These are phyloP conservation scores for Ecdyonurus torrentis DNA, from an alignment of 2,888 invertebrate genomes.

Conservation along the genomic window DNA sequence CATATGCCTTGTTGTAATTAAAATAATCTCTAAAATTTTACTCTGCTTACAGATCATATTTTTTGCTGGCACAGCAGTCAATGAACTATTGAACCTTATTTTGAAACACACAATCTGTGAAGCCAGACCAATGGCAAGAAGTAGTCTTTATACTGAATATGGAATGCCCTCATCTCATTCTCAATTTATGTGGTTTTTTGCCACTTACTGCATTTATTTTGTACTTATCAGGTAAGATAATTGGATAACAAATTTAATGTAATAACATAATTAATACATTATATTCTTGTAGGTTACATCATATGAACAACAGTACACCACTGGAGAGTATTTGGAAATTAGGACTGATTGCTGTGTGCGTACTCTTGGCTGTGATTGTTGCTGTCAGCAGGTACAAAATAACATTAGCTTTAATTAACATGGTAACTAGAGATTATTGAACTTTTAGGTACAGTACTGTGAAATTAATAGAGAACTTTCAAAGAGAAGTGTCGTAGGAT, in stretches of 20 bases:
- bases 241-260: too few relatives aligned
- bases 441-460: too few relatives aligned
- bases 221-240: constrained; percentile 68
- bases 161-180: constrained; percentile 88
- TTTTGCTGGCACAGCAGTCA: constrained; percentile 57
- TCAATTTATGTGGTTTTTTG: constrained; percentile 85
- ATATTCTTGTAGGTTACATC: constrained; percentile 48
- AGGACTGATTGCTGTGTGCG: constrained; percentile 13
- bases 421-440: too few relatives aligned
- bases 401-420: too few relatives aligned
- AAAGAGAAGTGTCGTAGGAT: too few relatives aligned
- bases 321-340: constrained; percentile 51
- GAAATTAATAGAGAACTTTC: too few relatives aligned
- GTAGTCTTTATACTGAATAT: constrained; percentile 53
- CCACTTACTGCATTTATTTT: constrained; percentile 68
- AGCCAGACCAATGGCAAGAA: constrained; percentile 53
- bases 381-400: constrained; percentile 20
- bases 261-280: constrained; percentile 11
- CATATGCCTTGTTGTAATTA: neutral
- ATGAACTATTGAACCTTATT: constrained; percentile 61
- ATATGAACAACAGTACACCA: constrained; percentile 61
- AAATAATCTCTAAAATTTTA: constrained; percentile 11
- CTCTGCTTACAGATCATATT: constrained; percentile 73
- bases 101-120: constrained; percentile 70
- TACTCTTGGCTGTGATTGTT: constrained; percentile 15